These are phyloP conservation scores for Eilema caniola DNA, from an alignment of 2,888 invertebrate species.

Conservation along the genomic window DNA sequence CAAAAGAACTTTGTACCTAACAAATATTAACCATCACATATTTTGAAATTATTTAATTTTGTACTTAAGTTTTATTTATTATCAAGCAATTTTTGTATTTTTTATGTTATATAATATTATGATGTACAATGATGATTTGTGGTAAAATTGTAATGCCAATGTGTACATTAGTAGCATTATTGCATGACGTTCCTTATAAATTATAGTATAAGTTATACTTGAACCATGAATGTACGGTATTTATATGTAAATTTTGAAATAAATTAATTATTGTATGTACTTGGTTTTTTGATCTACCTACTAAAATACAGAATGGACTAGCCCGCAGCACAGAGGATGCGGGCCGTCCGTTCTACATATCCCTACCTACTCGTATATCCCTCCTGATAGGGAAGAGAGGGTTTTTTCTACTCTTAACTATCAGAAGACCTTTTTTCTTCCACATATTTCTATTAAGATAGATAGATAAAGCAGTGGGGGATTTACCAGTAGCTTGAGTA, in stretches of 20 bases:
- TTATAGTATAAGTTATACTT: constrained; percentile 47
- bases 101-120: constrained; percentile 7
- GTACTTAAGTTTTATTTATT: constrained; percentile 53
- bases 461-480: too few species aligned
- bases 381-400: too few species aligned
- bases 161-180: constrained; percentile 39
- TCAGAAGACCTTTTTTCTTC: too few species aligned
- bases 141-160: constrained; percentile 1
- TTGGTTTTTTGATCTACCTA: not conserved
- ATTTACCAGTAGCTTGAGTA: too few species aligned
- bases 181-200: constrained; percentile 48
- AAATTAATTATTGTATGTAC: constrained; percentile 50
- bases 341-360: too few species aligned
- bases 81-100: not conserved
- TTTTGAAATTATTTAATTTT: constrained; percentile 45
- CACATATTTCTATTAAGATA: too few species aligned
- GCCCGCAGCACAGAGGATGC: not conserved
- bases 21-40: constrained; percentile 36
- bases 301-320: fast-evolving
- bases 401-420: too few species aligned
- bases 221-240: constrained; percentile 56
- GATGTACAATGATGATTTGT: constrained; percentile 30
- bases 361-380: too few species aligned
- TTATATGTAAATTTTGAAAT: constrained; percentile 69
- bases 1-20: not conserved